Conservation (phyloP, 35 echinoderm and acorn worm genomes). For the Apostichopus japonicus region DNA sequence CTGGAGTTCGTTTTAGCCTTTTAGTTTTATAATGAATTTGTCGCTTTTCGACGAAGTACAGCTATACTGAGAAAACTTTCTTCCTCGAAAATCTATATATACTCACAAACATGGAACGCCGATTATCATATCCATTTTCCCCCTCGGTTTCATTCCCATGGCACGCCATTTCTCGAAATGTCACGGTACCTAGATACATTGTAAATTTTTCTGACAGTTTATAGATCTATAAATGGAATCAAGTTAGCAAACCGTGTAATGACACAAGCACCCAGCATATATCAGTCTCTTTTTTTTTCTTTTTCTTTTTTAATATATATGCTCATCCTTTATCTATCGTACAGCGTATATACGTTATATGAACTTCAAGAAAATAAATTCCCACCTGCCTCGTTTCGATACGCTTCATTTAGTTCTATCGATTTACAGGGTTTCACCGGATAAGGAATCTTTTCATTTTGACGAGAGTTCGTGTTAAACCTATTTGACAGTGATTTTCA, state of each 20-base stretch:
- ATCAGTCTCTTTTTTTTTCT: not conserved
- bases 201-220: no score
- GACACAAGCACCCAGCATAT: not conserved
- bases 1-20: no score
- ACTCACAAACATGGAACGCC: no score
- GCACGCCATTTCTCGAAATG: no score
- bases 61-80: no score
- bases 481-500: not conserved
- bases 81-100: no score
- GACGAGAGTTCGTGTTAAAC: not conserved
- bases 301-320: not conserved
- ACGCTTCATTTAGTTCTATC: not conserved
- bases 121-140: no score
- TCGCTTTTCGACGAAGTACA: no score
- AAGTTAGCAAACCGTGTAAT: not conserved
- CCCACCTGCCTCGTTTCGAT: conserved; percentile 20
- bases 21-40: no score
- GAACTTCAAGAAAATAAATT: not conserved
- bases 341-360: not conserved
- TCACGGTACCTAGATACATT: no score
- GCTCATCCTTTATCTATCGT: not conserved
- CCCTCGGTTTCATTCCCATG: no score
- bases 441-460: not conserved
- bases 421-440: not conserved
- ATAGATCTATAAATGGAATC: not conserved